phyloP scores from a whole-genome alignment of 2,797 vertebrate genomes.

The Sciaenops ocellatus region DNA sequence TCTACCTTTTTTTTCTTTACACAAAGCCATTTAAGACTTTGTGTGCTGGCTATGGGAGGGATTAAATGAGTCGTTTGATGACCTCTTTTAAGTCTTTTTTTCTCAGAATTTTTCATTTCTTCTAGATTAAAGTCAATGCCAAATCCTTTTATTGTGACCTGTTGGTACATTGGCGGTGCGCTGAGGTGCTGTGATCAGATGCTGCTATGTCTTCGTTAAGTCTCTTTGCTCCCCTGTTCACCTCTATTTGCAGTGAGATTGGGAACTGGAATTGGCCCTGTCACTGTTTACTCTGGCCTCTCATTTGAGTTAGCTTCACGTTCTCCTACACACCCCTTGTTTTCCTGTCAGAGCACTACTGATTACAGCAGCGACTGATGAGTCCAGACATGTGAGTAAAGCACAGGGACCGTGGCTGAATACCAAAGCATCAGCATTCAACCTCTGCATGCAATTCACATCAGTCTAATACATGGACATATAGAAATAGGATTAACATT shows the following conservation, averaged over 20 bases:
- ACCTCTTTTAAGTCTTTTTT: constrained; percentile 46
- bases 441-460: constrained; percentile 17
- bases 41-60: constrained; percentile 33
- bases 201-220: constrained; percentile 77
- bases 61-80: constrained; percentile 59
- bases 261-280: constrained; percentile 77
- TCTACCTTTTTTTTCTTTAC: constrained; percentile 1
- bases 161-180: constrained; percentile 26
- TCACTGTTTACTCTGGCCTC: constrained; percentile 78
- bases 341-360: constrained; percentile 73
- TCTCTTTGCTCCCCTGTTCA: constrained; percentile 66
- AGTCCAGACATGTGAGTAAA: constrained; percentile 80
- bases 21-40: constrained; percentile 36
- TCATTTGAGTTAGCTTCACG: constrained; percentile 76
- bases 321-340: constrained; percentile 69
- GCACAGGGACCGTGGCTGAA: constrained; percentile 60
- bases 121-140: constrained; percentile 60
- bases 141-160: constrained; percentile 59
- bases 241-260: constrained; percentile 79
- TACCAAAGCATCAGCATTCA: constrained; percentile 55
- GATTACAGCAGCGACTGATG: constrained; percentile 78
- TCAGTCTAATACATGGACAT: constrained; percentile 8
- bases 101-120: constrained; percentile 40
- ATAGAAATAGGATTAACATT: background rate
- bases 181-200: constrained; percentile 67